Conservation (phyloP, 1,140 invertebrate genomes). For the Mylabris phalerata region DNA sequence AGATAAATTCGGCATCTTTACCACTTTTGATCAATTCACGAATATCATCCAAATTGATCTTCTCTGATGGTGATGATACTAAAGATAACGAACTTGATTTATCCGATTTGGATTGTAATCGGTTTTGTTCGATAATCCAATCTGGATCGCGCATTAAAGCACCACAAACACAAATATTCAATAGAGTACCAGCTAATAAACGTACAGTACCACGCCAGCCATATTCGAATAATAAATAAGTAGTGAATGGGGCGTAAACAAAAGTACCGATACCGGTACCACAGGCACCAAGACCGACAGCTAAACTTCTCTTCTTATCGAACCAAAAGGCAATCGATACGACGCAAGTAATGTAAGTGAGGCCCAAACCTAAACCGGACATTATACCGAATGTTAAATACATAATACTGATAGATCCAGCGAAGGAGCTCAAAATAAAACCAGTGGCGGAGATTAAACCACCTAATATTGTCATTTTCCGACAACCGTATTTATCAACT, state of each 20-base stretch:
- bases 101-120: constrained; percentile 20
- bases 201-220: constrained; percentile 84
- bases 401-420: constrained; percentile 65
- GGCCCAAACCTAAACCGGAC: constrained; percentile 75
- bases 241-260: constrained; percentile 75
- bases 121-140: constrained; percentile 57
- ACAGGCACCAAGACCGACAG: constrained; percentile 86
- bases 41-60: constrained; percentile 51
- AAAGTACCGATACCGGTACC: constrained; percentile 83
- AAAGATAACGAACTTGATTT: constrained; percentile 37
- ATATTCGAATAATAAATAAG: constrained; percentile 65
- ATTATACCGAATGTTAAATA: constrained; percentile 82
- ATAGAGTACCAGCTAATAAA: constrained; percentile 48
- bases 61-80: constrained; percentile 31
- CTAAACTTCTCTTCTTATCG: constrained; percentile 84
- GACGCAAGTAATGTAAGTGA: constrained; percentile 84
- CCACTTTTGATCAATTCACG: constrained; percentile 58
- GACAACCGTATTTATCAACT: constrained; percentile 82
- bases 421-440: constrained; percentile 71
- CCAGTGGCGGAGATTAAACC: constrained; percentile 69
- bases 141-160: constrained; percentile 81
- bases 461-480: constrained; percentile 74
- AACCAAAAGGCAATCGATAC: constrained; percentile 95
- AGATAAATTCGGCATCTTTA: constrained; percentile 56
- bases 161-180: constrained; percentile 85